Base-by-base conservation (phyloP, 2,113 vertebrate species). In the Corythornis cristatus region DNA sequence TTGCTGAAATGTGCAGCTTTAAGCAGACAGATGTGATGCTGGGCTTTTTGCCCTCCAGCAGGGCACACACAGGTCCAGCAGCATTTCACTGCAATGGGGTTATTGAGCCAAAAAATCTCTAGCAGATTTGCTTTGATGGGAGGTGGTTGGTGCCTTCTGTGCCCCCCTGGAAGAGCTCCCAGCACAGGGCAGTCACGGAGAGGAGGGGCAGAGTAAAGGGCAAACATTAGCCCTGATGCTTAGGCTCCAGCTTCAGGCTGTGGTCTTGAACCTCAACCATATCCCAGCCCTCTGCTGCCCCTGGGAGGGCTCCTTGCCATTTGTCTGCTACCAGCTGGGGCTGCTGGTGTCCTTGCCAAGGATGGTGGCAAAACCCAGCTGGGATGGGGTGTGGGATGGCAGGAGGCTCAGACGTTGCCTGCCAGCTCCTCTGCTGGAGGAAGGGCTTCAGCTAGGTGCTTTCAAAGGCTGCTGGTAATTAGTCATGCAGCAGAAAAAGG, bases 1-100 rank as follows among this genome's bases (percentile, higher is more conserved):
- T 54, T 91, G 70, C 62, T 90, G 82, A 74, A 93, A 87, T 91
- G 60, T 16, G 35, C 73, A 86, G 76, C 66, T 93, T 83, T 86
- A 92, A 51, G 92, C 62, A 50, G 35, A 46, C 45, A 66, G 58
- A 84, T 67, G 76, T 74, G 68, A 60, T 3, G 8, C 68, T 68
- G 68, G 28, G 71, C 28, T 90, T 71, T 67, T 90, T 91, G 86
- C 88, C 68, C 72, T 93, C 81, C 22, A 37, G 43, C 19, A 75
- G 67, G 65, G 35, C 71, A 65, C 54, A 71, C 58, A 31, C 18
- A 53, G 31, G 67, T 72, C 65, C 18, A n/a, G 58, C 57, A 77
- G 37, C 1, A 1, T 58, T 90, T 86, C 53, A 16, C 50, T 20
- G 54, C 43, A 45, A 64, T 10, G 31, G 18, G 12, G 81, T 93